Evolutionary conservation across 2,113 vertebrate genomes (phyloP), one percentile per base, ranked within the genome.

Genomic region (Polypterus senegalus): DNA sequence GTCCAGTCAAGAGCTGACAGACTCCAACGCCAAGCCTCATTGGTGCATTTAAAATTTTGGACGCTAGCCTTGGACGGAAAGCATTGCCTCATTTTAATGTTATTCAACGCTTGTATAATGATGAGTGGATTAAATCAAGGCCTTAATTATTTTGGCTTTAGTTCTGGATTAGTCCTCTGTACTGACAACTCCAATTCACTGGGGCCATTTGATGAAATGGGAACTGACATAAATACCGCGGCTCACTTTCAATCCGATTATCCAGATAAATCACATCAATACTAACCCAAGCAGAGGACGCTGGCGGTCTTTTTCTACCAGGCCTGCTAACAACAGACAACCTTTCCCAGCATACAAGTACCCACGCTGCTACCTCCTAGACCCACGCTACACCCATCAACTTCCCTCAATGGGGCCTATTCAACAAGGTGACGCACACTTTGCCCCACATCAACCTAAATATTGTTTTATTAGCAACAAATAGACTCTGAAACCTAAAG

Each of bases 61-160:
- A 65, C 64, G 65, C 62, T 65, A 52, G 47, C 54, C 62, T 62
- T 60, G 55, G 66, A 59, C 60, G 58, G 66, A 61, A 61, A 66
- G 64, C 66, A 3, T 61, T 53, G 66, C 66, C 62, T 66, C 64
- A 67, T 69, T 68, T 63, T 64, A 72, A 69, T 75, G 69, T 68
- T 58, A 86, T 88, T 88, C 84, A 80, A 72, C 71, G 78, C 79
- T 73, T 72, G 77, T 58, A 83, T 82, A 88, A 71, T 85, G 83
- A 86, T 85, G 81, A 83, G 88, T 86, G 86, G 85, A 93, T 91
- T 91, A 90, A 88, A 87, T 72, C 70, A 82, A 90, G 77, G 86
- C 85, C 79, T 86, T 90, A 88, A 90, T 91, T 92, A 91, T 88
- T 90, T 84, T 88, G 86, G 81, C 89, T 89, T 91, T 90, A 88